Percentiles rank a stretch among this genome's conserved stretches.
phyloP scores from a whole-genome alignment of 1,140 invertebrate species.

The Scaptomyza hsui region DNA sequence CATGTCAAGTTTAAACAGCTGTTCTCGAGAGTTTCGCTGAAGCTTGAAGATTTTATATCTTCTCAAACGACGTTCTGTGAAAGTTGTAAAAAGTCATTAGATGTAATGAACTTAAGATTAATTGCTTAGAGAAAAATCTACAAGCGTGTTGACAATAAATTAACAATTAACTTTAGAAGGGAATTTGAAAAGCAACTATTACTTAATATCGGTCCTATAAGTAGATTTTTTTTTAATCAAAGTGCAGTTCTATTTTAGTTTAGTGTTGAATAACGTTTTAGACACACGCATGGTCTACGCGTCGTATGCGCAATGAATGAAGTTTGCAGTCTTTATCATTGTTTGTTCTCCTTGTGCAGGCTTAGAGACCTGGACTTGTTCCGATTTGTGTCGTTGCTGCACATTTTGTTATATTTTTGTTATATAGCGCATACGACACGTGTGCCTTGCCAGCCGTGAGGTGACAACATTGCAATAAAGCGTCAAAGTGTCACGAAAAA shows the following conservation, averaged over 20 bases:
- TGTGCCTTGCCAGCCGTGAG: conserved; percentile 47
- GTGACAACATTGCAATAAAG: conserved; percentile 56
- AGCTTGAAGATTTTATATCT: neutral
- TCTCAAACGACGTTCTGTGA: neutral
- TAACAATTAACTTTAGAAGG: too few species aligned
- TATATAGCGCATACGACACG: conserved; percentile 59
- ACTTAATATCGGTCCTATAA: too few species aligned
- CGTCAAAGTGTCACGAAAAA: conserved; percentile 48
- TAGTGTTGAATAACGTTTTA: neutral
- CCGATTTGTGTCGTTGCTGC: too few species aligned
- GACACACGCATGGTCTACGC: conserved; percentile 20
- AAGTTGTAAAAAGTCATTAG: neutral
- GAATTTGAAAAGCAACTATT: too few species aligned
- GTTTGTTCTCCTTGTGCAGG: conserved; percentile 15
- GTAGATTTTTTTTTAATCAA: too few species aligned
- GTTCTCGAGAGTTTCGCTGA: neutral
- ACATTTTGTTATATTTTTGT: conserved; percentile 4
- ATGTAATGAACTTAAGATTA: neutral
- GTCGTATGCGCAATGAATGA: conserved; percentile 60
- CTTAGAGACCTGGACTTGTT: conserved; percentile 1
- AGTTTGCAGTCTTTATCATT: conserved; percentile 48
- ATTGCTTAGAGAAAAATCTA: neutral
- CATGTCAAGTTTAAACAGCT: neutral
- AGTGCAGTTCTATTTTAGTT: neutral
- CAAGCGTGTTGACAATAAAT: too few species aligned